Base-by-base conservation (phyloP, 2,888 invertebrate species). In the Hofmannophila pseudospretella region DNA sequence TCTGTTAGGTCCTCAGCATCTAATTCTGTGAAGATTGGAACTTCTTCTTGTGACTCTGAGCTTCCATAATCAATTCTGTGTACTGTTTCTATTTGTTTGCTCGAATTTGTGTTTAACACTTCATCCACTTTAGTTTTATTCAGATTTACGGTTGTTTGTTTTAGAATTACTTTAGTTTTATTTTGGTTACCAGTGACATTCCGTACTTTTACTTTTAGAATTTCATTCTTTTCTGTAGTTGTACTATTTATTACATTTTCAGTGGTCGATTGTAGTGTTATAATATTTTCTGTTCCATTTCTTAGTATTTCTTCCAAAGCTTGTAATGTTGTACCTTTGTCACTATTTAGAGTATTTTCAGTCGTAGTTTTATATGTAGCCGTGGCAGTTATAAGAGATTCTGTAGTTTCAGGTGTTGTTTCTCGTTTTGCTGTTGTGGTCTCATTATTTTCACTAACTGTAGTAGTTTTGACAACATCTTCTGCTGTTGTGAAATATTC, bases 11-110 rank as follows among this genome's bases (percentile, higher is more conserved):
- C 71, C 45, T 75, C 77, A 40, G 71, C 54, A 34, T 86, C 85
- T 25, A 80, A 39, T 47, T 75, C 81, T 43, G 81, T 77, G 26
- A 74, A 82, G 16, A 80, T 54, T 32, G 78, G 74, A 1, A 79
- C 65, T 9, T 78, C 70, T 41, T 63, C 66, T 19, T 67, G 66
- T 9, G 47, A 41, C 30, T 71, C 72, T 34, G 52, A 42, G 36
- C 54, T 61, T 8, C 60, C 55, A 8, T 33, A 35, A 14, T 47
- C 44, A 8, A 45, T 45, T 32, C 42, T 35, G 1, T 45, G 44
- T 20, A 43, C 12, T 2, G 42, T 49, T 23, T 56, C 50, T 12
- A 41, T 44, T 36, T 39, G 39, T 32, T 44, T 47, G 4, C 37
- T 52, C 4, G 49, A 42, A 39, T 58, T 58, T 7, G 44, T 50